Conservation (phyloP, 2,888 invertebrate genomes). For the Tortricodes alternella region DNA sequence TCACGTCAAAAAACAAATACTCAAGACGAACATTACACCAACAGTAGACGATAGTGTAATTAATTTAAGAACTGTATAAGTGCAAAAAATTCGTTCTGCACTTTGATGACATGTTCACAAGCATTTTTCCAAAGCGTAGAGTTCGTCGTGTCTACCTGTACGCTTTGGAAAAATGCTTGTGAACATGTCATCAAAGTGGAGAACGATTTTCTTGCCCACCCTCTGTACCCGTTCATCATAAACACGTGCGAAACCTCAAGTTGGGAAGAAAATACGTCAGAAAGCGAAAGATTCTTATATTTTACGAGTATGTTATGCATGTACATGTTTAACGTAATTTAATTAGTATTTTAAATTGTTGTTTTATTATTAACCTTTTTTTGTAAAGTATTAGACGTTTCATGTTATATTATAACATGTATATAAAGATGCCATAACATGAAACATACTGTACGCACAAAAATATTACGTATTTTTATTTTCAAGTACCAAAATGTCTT, state of each 20-base stretch:
- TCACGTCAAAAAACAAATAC: constrained; percentile 2
- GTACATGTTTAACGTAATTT: background rate
- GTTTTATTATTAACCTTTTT: no score
- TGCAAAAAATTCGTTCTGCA: constrained; percentile 7
- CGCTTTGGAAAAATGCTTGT: background rate
- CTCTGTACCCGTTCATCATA: constrained; percentile 2
- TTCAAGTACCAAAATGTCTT: background rate
- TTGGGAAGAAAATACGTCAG: constrained; percentile 1
- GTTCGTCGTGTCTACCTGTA: background rate
- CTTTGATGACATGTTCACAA: constrained; percentile 4
- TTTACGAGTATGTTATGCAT: background rate
- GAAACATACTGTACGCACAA: no score
- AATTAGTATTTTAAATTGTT: no score
- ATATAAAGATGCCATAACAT: no score
- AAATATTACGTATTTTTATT: background rate
- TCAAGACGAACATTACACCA: constrained; percentile 2
- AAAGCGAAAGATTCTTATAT: background rate
- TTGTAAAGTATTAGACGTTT: no score
- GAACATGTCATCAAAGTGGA: constrained; percentile 10
- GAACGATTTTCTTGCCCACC: constrained; percentile 6
- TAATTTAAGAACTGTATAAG: background rate
- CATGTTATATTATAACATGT: no score
- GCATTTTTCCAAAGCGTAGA: background rate
- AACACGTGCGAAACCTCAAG: constrained; percentile 9
- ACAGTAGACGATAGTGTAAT: background rate